A percentile compares a stretch with the other conserved stretches of the same genome.
Evolutionary conservation across 2,113 vertebrate genomes (phyloP).

Genomic region (Steatornis caripensis): DNA sequence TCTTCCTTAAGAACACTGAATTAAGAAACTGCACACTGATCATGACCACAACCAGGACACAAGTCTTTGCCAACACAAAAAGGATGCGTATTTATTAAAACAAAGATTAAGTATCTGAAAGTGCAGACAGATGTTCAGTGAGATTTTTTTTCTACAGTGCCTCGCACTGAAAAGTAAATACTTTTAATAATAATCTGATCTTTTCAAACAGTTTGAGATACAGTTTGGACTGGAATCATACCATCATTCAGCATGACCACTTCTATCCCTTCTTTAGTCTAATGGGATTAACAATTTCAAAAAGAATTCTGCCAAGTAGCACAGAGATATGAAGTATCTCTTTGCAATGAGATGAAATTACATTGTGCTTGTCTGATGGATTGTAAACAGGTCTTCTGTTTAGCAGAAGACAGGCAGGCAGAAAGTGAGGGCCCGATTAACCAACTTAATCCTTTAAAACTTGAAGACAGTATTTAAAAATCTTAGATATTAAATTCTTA

Average conservation of each 20-base stretch:
- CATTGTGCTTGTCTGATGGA: neutral
- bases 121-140: neutral
- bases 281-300: neutral
- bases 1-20: neutral
- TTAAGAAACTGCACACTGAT: neutral
- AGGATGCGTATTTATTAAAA: neutral
- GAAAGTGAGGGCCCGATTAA: neutral
- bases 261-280: neutral
- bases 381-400: too few relatives aligned
- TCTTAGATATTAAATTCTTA: neutral
- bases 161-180: neutral
- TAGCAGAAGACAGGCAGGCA: rapidly evolving
- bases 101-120: neutral
- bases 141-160: neutral
- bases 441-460: neutral
- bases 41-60: neutral
- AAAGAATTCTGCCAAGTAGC: neutral
- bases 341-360: neutral
- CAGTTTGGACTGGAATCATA: neutral
- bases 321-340: neutral
- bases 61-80: neutral
- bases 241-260: neutral
- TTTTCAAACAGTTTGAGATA: neutral
- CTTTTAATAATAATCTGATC: neutral
- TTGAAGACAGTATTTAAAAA: neutral